Percentiles rank a stretch among this genome's conserved stretches.
These are phyloP conservation scores for Aurelia coerulea DNA, from an alignment of 30 jellyfish, hydroid and myxozoan genomes.

Conservation along the genomic window DNA sequence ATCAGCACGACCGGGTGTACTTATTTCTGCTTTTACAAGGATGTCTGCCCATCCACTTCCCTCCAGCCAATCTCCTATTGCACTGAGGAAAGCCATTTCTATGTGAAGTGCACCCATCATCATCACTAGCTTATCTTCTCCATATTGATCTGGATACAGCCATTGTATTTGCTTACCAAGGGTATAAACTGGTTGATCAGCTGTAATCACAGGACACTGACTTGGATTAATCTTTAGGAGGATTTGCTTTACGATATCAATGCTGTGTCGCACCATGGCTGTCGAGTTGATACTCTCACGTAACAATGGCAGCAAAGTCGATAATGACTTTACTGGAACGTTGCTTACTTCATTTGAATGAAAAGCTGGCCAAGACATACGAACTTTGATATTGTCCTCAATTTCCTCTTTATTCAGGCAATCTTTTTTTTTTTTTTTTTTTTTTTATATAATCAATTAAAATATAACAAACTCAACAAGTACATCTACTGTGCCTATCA, in stretches of 20 bases:
- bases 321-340: not conserved
- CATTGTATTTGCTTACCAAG: slow-evolving; percentile 27
- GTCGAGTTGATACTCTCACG: slow-evolving; percentile 47
- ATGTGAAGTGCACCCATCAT: slow-evolving; percentile 75
- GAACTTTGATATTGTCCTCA: not conserved
- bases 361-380: slow-evolving; percentile 12
- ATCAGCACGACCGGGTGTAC: slow-evolving; percentile 49
- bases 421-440: too few species aligned
- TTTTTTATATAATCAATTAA: too few species aligned
- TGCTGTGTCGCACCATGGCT: slow-evolving; percentile 54
- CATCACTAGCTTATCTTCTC: slow-evolving; percentile 15
- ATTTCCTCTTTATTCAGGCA: slow-evolving; percentile 10
- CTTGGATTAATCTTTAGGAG: slow-evolving; percentile 24
- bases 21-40: slow-evolving; percentile 41
- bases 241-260: slow-evolving; percentile 26
- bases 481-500: too few species aligned
- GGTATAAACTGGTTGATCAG: slow-evolving; percentile 15
- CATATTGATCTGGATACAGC: slow-evolving; percentile 11
- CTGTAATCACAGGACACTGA: slow-evolving; percentile 21
- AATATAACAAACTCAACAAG: too few species aligned
- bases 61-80: slow-evolving; percentile 71
- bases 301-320: slow-evolving; percentile 32
- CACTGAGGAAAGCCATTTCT: slow-evolving; percentile 42
- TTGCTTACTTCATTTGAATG: not conserved
- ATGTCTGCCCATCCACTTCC: slow-evolving; percentile 70